Evolutionary conservation across 2,113 vertebrate species (phyloP), one percentile per base, ranked within the genome.

Genomic region (Saccopteryx leptura): DNA sequence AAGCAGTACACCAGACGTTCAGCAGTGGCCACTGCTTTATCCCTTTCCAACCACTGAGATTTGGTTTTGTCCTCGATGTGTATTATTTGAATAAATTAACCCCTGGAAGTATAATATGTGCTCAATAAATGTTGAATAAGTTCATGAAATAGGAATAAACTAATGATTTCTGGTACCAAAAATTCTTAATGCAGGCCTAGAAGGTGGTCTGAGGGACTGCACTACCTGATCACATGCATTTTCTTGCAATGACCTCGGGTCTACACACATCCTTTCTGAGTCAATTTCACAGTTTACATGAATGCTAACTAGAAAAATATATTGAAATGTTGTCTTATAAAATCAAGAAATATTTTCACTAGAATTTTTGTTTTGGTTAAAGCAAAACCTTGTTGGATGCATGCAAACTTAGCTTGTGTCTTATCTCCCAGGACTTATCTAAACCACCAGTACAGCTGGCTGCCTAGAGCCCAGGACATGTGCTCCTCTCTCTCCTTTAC

Each of bases 261-360:
- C 58, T 54, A 21, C 19, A 60, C 13, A 24, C 50, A 78, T 60
- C 50, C 19, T 80, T 61, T 31, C 46, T 92, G 39, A 83, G 48
- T 56, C 85, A 61, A 9, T 65, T 78, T 33, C 60, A 92, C 9
- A 31, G 24, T 74, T 23, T 75, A 11, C 74, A 33, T 90, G 21
- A 81, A 68, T 12, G 23, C 15, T 14, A 48, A 54, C 9, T 33
- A 48, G 79, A 90, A 86, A 86, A 86, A 50, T 58, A 26, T 26
- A 56, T n/a, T 31, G 69, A 74, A 89, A 84, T 39, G 10, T 56
- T 24, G 9, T 60, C 60, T 84, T 72, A 63, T n/a, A 84, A 65
- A 83, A 84, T 82, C 54, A 82, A 91, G 65, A 84, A 72, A 72
- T 65, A 65, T 63, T 52, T 71, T 83, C 33, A 26, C 76, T 84